Evolutionary conservation across 1,140 invertebrate genomes (phyloP), one percentile per base, ranked within the genome.

Genomic region (Brachystomella parvula): DNA sequence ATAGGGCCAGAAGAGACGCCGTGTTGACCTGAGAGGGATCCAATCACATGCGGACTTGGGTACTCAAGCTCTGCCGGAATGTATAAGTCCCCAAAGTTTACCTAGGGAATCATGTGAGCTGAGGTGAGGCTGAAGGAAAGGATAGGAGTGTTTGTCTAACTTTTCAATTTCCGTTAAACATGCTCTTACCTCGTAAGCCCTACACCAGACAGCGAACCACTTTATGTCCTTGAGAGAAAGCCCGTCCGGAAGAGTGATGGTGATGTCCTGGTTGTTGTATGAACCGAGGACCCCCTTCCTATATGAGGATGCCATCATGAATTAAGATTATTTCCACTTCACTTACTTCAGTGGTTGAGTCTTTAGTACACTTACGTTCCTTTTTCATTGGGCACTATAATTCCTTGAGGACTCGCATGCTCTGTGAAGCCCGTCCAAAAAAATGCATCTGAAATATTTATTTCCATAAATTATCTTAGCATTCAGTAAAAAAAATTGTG

Each of bases 151-250:
- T n/a, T n/a, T n/a, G 49, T 15, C 49, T 6, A 53, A 24, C 3
- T 53, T 53, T 53, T 19, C 12, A 53, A 53, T 53, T 26, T 24
- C 24, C n/a, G n/a, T n/a, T n/a, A n/a, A n/a, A n/a, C n/a, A n/a
- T 47, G 15, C 17, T 82, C 85, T 86, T 75, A 94, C 91, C 32
- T 88, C 81, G 74, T 87, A 94, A 75, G 91, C 89, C 74, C 93
- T 87, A 76, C 92, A 94, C 88, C 89, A 95, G 1, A 95, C 85
- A 19, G 88, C 87, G 75, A 95, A 88, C 87, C 90, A 94, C 71
- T 85, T 87, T 73, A 93, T 83, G 75, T 89, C 86, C 74, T 84
- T 84, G 49, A 93, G 80, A 3, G 87, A 90, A 76, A 89, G 89
- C 26, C 89, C 89, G 67, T 92, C 89, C 0, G 92, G 92, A 69